Evolutionary conservation across 2,113 vertebrate species (phyloP).

Genomic region (Oxygymnocypris stewartii): DNA sequence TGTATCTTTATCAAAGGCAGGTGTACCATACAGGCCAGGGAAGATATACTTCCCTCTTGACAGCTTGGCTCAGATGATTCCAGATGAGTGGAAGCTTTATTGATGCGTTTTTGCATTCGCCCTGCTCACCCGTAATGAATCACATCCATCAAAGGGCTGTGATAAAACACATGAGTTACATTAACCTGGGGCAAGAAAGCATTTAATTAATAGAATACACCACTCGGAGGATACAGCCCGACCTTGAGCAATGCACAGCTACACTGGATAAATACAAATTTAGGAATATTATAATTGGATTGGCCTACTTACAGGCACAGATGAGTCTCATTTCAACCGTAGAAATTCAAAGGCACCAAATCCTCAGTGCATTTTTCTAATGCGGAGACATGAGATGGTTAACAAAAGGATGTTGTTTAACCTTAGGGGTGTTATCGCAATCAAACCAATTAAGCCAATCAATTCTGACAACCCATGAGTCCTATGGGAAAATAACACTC

Average conservation of each 20-base stretch:
- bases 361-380: conserved; percentile 11
- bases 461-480: conserved; percentile 1
- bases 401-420: conserved; percentile 1
- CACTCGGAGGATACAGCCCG: not conserved
- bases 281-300: conserved; percentile 21
- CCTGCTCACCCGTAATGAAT: conserved; percentile 28
- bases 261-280: conserved; percentile 25
- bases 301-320: conserved; percentile 6
- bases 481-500: not conserved
- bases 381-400: conserved; percentile 2
- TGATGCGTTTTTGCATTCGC: not conserved
- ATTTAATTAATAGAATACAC: conserved; percentile 39
- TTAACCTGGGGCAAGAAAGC: conserved; percentile 17
- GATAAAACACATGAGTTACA: conserved; percentile 20
- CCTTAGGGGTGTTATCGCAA: conserved; percentile 18
- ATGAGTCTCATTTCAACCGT: not conserved
- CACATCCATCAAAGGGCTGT: conserved; percentile 4
- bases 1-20: not conserved
- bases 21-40: not conserved
- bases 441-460: conserved; percentile 39
- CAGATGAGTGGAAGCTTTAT: conserved; percentile 26
- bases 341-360: conserved; percentile 20
- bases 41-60: conserved; percentile 9
- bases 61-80: conserved; percentile 3
- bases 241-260: conserved; percentile 23